phyloP scores from a whole-genome alignment of 2,888 invertebrate genomes.

The Sycophila texana region DNA sequence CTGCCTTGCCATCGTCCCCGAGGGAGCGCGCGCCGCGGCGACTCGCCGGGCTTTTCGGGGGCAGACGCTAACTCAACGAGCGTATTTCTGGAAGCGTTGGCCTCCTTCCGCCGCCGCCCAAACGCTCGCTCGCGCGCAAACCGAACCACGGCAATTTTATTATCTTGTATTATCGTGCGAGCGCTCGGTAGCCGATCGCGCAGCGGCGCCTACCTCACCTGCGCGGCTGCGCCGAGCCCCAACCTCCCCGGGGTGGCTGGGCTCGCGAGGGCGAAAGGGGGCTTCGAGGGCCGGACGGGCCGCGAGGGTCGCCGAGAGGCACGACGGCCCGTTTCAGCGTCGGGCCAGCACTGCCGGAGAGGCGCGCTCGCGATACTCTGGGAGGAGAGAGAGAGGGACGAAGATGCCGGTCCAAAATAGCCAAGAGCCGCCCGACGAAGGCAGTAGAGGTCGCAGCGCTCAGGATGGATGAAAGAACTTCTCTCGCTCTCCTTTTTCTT shows the following conservation, averaged over 20 bases:
- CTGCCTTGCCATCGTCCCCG: slow-evolving; percentile 29
- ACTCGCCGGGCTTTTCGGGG: background rate
- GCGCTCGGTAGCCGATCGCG: background rate
- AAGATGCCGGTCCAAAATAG: slow-evolving; percentile 69
- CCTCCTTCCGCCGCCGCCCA: slow-evolving; percentile 50
- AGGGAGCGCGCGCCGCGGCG: slow-evolving; percentile 38
- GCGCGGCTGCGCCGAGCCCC: background rate
- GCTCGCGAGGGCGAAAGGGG: background rate
- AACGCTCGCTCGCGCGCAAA: background rate
- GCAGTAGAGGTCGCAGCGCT: slow-evolving; percentile 60
- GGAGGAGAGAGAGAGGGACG: background rate
- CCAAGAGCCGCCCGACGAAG: slow-evolving; percentile 62
- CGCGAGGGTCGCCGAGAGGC: slow-evolving; percentile 19
- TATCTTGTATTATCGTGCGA: too few species aligned
- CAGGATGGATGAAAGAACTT: slow-evolving; percentile 31
- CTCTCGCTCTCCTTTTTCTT: slow-evolving; percentile 1
- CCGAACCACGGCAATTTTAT: background rate
- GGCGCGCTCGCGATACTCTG: background rate
- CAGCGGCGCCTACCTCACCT: background rate
- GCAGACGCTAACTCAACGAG: slow-evolving; percentile 17
- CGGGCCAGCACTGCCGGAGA: slow-evolving; percentile 35
- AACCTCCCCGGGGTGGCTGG: background rate
- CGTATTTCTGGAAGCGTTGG: slow-evolving; percentile 60
- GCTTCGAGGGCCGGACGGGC: background rate
- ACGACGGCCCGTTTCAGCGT: slow-evolving; percentile 20